Evolutionary conservation across 2,888 invertebrate genomes (phyloP), one percentile per base, ranked within the genome.

Genomic region (Corythucha ciliata): DNA sequence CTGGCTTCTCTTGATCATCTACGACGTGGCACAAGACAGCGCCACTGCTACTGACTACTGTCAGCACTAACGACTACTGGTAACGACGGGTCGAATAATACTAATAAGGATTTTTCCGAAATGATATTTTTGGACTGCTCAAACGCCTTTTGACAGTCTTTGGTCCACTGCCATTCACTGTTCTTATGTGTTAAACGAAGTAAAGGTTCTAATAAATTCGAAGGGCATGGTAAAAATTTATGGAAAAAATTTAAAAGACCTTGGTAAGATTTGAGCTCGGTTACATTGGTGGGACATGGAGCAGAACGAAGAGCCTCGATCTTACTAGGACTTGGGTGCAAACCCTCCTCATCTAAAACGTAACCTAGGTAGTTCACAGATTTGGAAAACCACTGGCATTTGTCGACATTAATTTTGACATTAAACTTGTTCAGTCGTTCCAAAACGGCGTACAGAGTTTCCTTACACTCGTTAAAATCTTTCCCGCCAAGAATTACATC

Each of bases 31-130:
- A 55, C 29, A 61, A 54, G 6, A 58, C 53, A n/a, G 59, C 60
- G 40, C 59, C 61, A 24, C 59, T 26, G 27, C 57, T 58, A 21
- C 59, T 62, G 44, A 64, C 63, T 12, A 63, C 62, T n/a, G n/a
- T n/a, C n/a, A n/a, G n/a, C n/a, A n/a, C n/a, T n/a, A n/a, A n/a
- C n/a, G n/a, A n/a, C n/a, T n/a, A n/a, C n/a, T n/a, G 6, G 64
- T 60, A 8, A 57, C 24, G 14, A 61, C 61, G 33, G 59, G 58
- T 29, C 54, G 20, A n/a, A 60, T 49, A 46, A 48, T 54, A 33
- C 62, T 61, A 50, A 56, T 63, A 40, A 63, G 61, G 33, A 41
- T 51, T 50, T 21, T 10, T 57, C 54, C 25, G 61, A 61, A 45
- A 61, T n/a, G 5, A 16, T 16, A 12, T 4, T n/a, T 22, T 52